phyloP scores from a whole-genome alignment of 2,113 vertebrate species.

The Anarhynchus alexandrinus region DNA sequence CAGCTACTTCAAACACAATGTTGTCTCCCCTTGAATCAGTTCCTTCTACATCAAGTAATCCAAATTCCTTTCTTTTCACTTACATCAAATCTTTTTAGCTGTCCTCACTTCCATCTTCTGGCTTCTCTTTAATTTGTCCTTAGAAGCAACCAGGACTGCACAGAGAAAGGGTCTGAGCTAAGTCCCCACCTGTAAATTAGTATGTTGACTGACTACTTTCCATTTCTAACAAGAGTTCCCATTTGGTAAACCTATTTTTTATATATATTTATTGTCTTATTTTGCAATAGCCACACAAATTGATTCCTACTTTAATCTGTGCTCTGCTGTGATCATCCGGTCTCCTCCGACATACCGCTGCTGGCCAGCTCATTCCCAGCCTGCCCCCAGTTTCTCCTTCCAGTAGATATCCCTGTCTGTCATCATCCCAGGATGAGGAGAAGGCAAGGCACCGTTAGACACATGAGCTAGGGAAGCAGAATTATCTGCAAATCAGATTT shows the following conservation, averaged over 20 bases:
- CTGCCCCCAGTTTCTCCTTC: neutral
- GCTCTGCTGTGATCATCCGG: neutral
- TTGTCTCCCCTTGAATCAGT: neutral
- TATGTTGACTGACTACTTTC: no score
- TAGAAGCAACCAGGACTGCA: neutral
- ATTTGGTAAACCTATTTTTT: neutral
- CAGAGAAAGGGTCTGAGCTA: neutral
- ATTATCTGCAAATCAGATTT: neutral
- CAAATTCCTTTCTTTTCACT: neutral
- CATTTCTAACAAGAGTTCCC: neutral
- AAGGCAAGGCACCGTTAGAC: neutral
- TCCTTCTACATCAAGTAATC: neutral
- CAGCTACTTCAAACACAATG: neutral
- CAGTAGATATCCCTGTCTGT: neutral
- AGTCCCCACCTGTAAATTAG: neutral
- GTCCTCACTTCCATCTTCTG: neutral
- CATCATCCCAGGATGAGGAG: fast-evolving
- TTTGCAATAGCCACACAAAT: fast-evolving
- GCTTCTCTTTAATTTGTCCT: neutral
- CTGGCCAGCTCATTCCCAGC: neutral
- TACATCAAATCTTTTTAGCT: neutral
- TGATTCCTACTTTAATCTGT: neutral
- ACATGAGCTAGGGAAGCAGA: neutral
- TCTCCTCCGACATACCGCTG: neutral
- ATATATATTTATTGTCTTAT: neutral